phyloP scores from a whole-genome alignment of 2,113 vertebrate genomes.

The Heliornis fulica region DNA sequence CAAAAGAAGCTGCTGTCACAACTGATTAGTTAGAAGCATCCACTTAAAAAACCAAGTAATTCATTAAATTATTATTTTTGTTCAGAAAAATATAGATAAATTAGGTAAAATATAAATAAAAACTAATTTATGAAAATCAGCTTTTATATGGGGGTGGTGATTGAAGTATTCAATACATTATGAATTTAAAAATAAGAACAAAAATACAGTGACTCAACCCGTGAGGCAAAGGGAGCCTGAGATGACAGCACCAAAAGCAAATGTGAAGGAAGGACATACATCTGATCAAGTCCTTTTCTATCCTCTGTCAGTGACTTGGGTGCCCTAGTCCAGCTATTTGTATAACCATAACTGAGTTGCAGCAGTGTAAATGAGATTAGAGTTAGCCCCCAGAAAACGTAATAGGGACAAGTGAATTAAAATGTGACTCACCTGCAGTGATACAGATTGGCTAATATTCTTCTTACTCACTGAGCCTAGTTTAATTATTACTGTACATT shows the following conservation, averaged over 20 bases:
- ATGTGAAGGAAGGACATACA: neutral
- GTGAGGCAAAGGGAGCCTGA: neutral
- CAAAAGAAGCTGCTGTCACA: neutral
- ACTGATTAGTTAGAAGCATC: neutral
- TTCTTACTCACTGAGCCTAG: neutral
- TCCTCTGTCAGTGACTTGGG: neutral
- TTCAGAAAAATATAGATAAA: neutral
- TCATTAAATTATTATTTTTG: neutral
- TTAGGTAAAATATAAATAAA: neutral
- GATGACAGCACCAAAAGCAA: neutral
- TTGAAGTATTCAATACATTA: neutral
- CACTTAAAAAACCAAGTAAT: neutral
- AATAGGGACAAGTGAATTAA: neutral
- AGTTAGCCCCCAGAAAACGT: neutral
- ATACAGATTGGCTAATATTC: neutral
- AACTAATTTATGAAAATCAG: neutral
- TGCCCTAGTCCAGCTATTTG: neutral
- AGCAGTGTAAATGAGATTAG: neutral
- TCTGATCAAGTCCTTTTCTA: neutral
- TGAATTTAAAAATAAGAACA: neutral
- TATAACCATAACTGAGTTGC: neutral
- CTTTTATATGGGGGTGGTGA: neutral
- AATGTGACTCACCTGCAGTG: neutral
- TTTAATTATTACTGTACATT: neutral
- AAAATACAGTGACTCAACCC: neutral